Evolutionary conservation across 1,140 invertebrate species (phyloP).

Genomic region (Zaprionus lachaisei): DNA sequence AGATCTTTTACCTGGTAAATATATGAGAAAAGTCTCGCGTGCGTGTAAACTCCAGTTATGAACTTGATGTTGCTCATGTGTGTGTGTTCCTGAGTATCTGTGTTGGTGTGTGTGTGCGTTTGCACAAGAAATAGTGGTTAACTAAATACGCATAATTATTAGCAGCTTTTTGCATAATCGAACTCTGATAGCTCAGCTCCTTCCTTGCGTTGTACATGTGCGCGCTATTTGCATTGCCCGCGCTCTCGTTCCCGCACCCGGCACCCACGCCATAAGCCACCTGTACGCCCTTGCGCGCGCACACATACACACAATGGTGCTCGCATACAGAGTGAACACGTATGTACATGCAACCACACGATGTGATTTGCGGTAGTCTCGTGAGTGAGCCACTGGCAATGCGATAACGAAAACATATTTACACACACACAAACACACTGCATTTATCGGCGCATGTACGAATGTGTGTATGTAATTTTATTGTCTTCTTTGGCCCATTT

Average conservation of each 20-base stretch:
- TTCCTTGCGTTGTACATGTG: constrained; percentile 59
- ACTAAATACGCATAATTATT: constrained; percentile 41
- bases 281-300: constrained; percentile 76
- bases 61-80: not conserved
- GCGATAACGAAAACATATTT: constrained; percentile 45
- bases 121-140: constrained; percentile 25
- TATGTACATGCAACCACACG: constrained; percentile 16
- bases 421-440: constrained; percentile 20
- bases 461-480: constrained; percentile 22
- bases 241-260: constrained; percentile 43
- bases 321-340: not conserved
- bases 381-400: constrained; percentile 39
- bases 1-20: constrained; percentile 38
- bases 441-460: constrained; percentile 1
- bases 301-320: constrained; percentile 31
- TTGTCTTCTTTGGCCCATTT: constrained; percentile 59
- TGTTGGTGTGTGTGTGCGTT: constrained; percentile 15
- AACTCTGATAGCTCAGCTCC: constrained; percentile 48
- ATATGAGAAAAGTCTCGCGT: constrained; percentile 3
- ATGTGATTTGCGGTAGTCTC: constrained; percentile 58
- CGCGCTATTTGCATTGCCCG: constrained; percentile 54
- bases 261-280: constrained; percentile 69
- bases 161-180: constrained; percentile 72
- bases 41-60: constrained; percentile 1
- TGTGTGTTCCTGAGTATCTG: constrained; percentile 12